Evolutionary conservation across 2,888 invertebrate species (phyloP).

Genomic region (Subacronicta megacephala): DNA sequence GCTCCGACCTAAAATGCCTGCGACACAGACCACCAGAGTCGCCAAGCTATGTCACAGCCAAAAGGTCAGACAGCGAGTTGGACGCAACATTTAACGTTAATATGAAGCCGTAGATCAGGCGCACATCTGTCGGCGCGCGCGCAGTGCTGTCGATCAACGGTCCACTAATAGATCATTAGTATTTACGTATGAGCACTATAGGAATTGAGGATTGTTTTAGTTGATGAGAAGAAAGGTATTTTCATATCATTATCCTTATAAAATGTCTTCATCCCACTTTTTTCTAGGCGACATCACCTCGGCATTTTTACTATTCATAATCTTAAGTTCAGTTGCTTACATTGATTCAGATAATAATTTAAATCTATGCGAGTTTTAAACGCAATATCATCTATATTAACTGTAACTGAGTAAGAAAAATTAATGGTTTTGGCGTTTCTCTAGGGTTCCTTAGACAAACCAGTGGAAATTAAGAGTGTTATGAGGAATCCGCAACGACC

Average conservation of each 20-base stretch:
- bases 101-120: constrained; percentile 53
- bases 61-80: constrained; percentile 50
- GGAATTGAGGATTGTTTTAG: constrained; percentile 36
- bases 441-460: too few species aligned
- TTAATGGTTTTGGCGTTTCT: too few species aligned
- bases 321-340: too few species aligned
- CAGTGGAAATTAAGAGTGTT: too few species aligned
- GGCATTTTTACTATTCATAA: too few species aligned
- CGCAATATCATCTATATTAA: too few species aligned
- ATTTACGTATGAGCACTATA: constrained; percentile 19
- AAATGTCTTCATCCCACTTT: too few species aligned
- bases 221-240: not conserved
- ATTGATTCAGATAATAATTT: too few species aligned
- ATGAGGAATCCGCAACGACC: too few species aligned
- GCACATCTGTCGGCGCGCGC: constrained; percentile 45
- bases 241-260: not conserved
- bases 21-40: constrained; percentile 44
- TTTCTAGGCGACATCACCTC: too few species aligned
- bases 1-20: constrained; percentile 30
- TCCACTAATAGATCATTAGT: constrained; percentile 49
- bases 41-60: constrained; percentile 39
- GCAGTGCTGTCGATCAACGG: constrained; percentile 49
- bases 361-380: too few species aligned
- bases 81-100: constrained; percentile 54
- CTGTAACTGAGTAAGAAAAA: too few species aligned